A percentile compares a stretch with the other conserved stretches of the same genome.
These are phyloP conservation scores for Ceratina australensis DNA, from an alignment of 1,140 invertebrate genomes.

Conservation along the genomic window DNA sequence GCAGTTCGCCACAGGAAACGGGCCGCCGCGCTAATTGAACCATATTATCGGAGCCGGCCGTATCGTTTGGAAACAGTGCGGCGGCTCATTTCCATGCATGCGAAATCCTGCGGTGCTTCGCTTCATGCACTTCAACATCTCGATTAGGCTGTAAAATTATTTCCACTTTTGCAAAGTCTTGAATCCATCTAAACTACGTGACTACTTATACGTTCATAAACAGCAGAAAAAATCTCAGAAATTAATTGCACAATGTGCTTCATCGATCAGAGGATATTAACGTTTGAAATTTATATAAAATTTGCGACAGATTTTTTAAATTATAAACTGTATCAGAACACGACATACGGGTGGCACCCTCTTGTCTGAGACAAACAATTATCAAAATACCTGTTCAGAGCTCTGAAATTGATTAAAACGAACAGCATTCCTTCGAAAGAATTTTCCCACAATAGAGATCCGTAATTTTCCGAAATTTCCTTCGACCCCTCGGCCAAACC, in stretches of 20 bases:
- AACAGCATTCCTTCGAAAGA: conserved; percentile 5
- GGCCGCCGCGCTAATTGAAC: conserved; percentile 31
- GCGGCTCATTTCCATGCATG: conserved; percentile 7
- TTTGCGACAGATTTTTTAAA: too few relatives aligned
- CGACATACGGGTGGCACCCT: too few relatives aligned
- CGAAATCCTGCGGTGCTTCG: background rate
- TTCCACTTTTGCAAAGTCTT: too few relatives aligned
- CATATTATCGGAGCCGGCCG: conserved; percentile 28
- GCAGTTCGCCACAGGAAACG: conserved; percentile 7
- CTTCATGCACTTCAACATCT: background rate
- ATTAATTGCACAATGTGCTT: too few relatives aligned
- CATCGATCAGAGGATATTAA: too few relatives aligned
- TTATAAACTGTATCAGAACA: too few relatives aligned
- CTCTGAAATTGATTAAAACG: background rate
- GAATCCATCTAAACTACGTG: too few relatives aligned
- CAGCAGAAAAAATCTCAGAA: too few relatives aligned
- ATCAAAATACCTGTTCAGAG: too few relatives aligned
- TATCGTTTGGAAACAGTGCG: background rate
- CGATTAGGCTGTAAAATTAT: background rate
- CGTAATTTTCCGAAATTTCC: background rate
- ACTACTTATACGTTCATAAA: too few relatives aligned
- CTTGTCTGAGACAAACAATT: too few relatives aligned
- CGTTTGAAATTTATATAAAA: too few relatives aligned
- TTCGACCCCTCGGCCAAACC: background rate
- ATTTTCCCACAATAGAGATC: background rate